Conservation (phyloP, 2,797 vertebrate genomes). For the Centroberyx gerrardi region DNA sequence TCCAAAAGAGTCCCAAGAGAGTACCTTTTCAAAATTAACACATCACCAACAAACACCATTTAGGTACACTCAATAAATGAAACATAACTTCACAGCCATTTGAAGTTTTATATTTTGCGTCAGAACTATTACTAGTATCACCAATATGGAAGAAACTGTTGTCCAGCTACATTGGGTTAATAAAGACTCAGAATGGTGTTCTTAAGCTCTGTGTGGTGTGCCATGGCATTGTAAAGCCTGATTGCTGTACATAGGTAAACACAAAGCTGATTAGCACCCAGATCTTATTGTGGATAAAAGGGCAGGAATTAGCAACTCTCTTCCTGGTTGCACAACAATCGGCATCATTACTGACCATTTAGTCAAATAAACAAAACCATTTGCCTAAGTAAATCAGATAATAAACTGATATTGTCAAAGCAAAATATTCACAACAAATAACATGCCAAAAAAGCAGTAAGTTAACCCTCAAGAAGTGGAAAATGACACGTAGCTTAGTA, state of each 20-base stretch:
- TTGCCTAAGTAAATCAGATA: too few species aligned
- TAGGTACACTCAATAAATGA: background rate
- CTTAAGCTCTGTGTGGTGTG: constrained; percentile 34
- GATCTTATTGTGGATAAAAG: constrained; percentile 20
- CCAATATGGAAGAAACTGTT: constrained; percentile 1
- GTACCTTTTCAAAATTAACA: background rate
- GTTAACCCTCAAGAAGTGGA: background rate
- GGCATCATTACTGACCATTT: constrained; percentile 2
- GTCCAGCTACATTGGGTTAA: background rate
- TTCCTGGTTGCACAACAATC: constrained; percentile 11
- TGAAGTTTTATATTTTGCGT: background rate
- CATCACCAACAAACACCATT: background rate
- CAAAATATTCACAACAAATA: background rate
- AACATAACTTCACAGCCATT: background rate
- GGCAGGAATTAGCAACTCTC: constrained; percentile 19
- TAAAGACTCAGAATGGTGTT: constrained; percentile 16
- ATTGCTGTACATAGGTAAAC: constrained; percentile 23
- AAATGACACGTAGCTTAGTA: background rate
- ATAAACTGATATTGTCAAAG: background rate
- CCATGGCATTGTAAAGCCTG: constrained; percentile 11
- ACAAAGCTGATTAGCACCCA: constrained; percentile 52
- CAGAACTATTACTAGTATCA: background rate
- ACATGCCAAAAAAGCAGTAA: background rate
- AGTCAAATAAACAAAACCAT: background rate
- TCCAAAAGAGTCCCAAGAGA: background rate